Evolutionary conservation across 2,797 vertebrate species (phyloP).

Genomic region (Eulemur mongoz): DNA sequence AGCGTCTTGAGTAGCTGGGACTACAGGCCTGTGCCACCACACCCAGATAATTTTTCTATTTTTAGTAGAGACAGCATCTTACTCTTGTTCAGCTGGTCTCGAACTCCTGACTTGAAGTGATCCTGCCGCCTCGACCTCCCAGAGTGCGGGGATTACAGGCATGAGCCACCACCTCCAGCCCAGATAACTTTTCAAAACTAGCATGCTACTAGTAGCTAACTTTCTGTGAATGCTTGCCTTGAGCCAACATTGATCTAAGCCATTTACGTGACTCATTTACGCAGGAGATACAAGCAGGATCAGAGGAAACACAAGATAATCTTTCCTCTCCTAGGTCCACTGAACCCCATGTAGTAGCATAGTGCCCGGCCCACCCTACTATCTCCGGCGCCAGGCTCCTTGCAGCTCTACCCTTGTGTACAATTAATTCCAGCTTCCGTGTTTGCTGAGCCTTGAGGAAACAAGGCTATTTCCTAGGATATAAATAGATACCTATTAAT

Average conservation of each 20-base stretch:
- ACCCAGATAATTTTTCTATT: no score
- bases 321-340: background rate
- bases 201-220: background rate
- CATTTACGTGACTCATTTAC: background rate
- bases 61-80: no score
- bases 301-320: background rate
- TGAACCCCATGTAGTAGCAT: background rate
- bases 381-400: background rate
- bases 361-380: background rate
- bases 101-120: no score
- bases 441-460: slow-evolving; percentile 3
- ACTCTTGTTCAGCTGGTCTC: no score
- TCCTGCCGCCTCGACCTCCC: no score
- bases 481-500: background rate
- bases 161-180: no score
- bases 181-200: background rate
- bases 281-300: background rate
- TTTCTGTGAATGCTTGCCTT: background rate
- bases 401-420: background rate
- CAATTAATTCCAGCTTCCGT: background rate
- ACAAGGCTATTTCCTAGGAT: background rate
- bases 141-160: no score
- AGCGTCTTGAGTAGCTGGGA: no score
- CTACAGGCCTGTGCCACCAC: no score
- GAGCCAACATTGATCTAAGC: background rate